These are phyloP conservation scores for Trichonephila clavata DNA, from an alignment of 1,140 invertebrate genomes.

Conservation along the genomic window DNA sequence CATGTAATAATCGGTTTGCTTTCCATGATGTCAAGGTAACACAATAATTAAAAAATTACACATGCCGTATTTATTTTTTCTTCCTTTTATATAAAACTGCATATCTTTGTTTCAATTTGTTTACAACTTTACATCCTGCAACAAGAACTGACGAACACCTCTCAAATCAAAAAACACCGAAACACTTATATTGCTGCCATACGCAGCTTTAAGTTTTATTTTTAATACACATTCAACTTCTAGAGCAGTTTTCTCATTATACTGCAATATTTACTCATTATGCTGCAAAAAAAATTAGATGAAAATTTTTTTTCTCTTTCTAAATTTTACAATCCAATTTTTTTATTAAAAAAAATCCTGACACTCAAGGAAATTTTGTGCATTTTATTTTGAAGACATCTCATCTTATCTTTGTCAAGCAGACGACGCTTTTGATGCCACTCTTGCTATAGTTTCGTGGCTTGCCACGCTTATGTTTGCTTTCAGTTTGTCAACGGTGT, in stretches of 20 bases:
- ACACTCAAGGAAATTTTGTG: not conserved
- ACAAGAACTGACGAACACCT: constrained; percentile 1
- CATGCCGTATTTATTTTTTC: not conserved
- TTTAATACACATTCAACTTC: too few relatives aligned
- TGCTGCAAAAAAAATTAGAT: not conserved
- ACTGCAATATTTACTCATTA: too few relatives aligned
- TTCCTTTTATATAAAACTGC: not conserved
- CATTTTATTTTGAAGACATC: not conserved
- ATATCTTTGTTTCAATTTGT: not conserved
- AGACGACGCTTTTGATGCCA: constrained; percentile 20
- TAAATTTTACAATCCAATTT: not conserved
- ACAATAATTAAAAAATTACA: not conserved
- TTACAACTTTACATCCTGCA: not conserved
- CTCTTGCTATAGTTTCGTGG: not conserved
- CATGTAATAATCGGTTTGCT: constrained; percentile 53
- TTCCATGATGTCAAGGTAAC: constrained; percentile 27
- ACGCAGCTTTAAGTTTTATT: not conserved
- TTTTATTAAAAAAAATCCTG: too few relatives aligned
- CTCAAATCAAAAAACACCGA: constrained; percentile 12
- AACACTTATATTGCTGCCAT: not conserved
- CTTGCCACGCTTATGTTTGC: not conserved
- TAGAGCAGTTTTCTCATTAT: not conserved
- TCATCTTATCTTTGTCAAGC: not conserved
- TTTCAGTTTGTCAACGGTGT: not conserved
- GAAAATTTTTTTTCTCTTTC: not conserved